Evolutionary conservation across 2,888 invertebrate species (phyloP), one percentile per base, ranked within the genome.

Genomic region (Itoplectis maculator): DNA sequence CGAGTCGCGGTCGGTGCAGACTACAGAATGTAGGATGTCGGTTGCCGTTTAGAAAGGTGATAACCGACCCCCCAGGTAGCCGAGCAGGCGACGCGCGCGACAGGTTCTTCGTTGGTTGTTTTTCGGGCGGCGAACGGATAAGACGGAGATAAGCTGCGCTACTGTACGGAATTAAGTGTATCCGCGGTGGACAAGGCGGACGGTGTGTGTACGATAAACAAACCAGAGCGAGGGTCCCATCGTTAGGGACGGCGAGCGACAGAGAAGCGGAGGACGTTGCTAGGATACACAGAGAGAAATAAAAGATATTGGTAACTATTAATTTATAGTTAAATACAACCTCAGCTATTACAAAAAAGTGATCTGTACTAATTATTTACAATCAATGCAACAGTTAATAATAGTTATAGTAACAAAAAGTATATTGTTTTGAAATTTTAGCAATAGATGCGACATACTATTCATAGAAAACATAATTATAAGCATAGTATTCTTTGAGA

Each of bases 1-100:
- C n/a, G 45, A 78, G 51, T 18, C 51, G 37, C 13, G 29, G 29
- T 61, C 23, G 65, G 59, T 59, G 20, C 29, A 59, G 11, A 54
- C 18, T 59, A 20, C 29, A 45, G 78, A 18, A 51, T 54, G 42
- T 15, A 29, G 54, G 20, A 47, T 68, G 63, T 61, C 42, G 51
- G 70, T 70, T 37, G 29, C 35, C 54, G 35, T 70, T 70, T 45
- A 70, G 63, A 78, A 70, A 78, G 54, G 45, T 51, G 63, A 70
- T 70, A 37, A 20, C 9, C 61, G 77, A 77, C 77, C 61, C 40
- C 61, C 49, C 69, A 61, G 23, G 51, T 63, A 63, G 69, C 45
- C 8, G 29, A 18, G n/a, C n/a, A n/a, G 75, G 68, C 13, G 29
- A 29, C 29, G 29, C 59, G 20, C 20, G 56, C 66, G 54, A 65